A percentile compares a stretch with the other conserved stretches of the same genome.
These are phyloP conservation scores for Anoplopoma fimbria DNA, from an alignment of 2,113 vertebrate genomes.

Conservation along the genomic window DNA sequence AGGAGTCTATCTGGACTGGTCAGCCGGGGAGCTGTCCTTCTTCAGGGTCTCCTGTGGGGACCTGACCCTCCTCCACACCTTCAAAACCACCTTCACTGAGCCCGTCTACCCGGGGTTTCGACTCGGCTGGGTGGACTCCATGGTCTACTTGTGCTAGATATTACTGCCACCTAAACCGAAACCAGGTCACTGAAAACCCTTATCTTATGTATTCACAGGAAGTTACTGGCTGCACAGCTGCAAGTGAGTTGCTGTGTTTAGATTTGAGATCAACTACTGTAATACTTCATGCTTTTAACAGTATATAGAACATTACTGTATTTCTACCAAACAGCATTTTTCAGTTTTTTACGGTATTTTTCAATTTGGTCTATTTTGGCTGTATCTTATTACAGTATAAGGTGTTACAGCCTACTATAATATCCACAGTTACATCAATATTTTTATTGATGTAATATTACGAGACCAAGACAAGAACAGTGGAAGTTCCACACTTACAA, in stretches of 20 bases:
- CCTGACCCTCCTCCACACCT: constrained; percentile 59
- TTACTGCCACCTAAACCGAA: not conserved
- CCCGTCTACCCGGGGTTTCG: constrained; percentile 66
- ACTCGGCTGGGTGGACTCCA: constrained; percentile 66
- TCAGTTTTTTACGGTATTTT: no score
- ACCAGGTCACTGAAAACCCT: not conserved
- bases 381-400: not conserved
- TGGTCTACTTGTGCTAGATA: constrained; percentile 42
- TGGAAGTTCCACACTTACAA: no score
- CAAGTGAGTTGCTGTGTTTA: not conserved
- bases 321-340: not conserved
- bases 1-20: constrained; percentile 72
- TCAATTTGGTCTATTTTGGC: no score
- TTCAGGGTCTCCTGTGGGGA: constrained; percentile 40
- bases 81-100: constrained; percentile 65
- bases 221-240: not conserved
- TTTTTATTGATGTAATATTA: no score
- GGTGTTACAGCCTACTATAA: not conserved
- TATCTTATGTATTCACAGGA: not conserved
- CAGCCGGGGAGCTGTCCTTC: constrained; percentile 63
- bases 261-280: not conserved
- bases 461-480: no score
- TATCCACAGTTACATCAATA: no score
- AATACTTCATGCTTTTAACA: not conserved
- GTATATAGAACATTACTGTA: not conserved